Evolutionary conservation across 2,888 invertebrate species (phyloP).

Genomic region (Cephus pygmeus): DNA sequence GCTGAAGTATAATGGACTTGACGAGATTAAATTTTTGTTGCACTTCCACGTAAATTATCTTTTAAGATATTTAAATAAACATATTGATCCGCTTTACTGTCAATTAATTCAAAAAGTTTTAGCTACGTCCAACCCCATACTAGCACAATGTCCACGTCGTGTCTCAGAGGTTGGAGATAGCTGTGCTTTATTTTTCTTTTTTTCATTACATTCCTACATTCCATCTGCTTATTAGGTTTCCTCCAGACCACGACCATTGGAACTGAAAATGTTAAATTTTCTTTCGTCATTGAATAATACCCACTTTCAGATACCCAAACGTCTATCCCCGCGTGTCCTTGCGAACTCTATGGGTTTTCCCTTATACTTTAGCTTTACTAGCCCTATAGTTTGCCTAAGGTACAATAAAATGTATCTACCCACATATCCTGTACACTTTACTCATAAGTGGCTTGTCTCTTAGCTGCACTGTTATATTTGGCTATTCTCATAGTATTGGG

Average conservation of each 20-base stretch:
- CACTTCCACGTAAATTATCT: constrained; percentile 6
- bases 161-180: constrained; percentile 1
- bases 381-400: no score
- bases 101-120: constrained; percentile 1
- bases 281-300: constrained; percentile 13
- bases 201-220: not conserved
- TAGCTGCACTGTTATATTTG: constrained; percentile 11
- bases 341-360: constrained; percentile 13
- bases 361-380: no score
- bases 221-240: constrained; percentile 16
- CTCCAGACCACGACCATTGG: constrained; percentile 35
- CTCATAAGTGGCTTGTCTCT: not conserved
- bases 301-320: constrained; percentile 9
- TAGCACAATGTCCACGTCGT: constrained; percentile 1
- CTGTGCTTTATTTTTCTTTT: no score
- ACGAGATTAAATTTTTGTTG: not conserved
- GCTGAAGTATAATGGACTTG: not conserved
- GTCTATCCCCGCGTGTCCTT: constrained; percentile 6
- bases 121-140: constrained; percentile 3
- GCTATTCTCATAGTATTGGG: not conserved
- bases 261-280: constrained; percentile 69
- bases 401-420: no score
- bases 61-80: constrained; percentile 5
- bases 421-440: not conserved
- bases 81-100: constrained; percentile 1